These are phyloP conservation scores for Camponotus pennsylvanicus DNA, from an alignment of 1,140 invertebrate genomes.

Conservation along the genomic window DNA sequence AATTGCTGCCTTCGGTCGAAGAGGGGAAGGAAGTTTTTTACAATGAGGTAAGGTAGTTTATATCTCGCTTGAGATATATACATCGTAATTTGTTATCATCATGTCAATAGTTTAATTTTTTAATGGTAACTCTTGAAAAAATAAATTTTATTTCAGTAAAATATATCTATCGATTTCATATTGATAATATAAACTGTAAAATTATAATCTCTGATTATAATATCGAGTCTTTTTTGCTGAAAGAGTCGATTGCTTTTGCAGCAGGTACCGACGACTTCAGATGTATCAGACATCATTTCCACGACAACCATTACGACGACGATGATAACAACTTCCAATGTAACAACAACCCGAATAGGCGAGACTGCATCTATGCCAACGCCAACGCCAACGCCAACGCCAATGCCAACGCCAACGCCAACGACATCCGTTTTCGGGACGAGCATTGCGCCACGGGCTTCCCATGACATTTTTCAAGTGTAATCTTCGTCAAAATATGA, in stretches of 20 bases:
- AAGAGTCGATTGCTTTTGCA: slow-evolving; percentile 43
- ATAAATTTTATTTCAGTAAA: background rate
- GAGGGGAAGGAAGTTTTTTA: slow-evolving; percentile 89
- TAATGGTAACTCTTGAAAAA: background rate
- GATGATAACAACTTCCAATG: slow-evolving; percentile 73
- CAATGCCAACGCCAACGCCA: slow-evolving; percentile 72
- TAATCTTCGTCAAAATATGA: slow-evolving; percentile 55
- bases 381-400: slow-evolving; percentile 73
- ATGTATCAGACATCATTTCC: slow-evolving; percentile 63
- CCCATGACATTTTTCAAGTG: slow-evolving; percentile 80
- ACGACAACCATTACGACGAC: slow-evolving; percentile 61
- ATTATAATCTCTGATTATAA: background rate
- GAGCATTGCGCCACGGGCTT: slow-evolving; percentile 78
- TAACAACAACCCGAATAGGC: slow-evolving; percentile 52
- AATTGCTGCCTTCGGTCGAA: slow-evolving; percentile 91
- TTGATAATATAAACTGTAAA: background rate
- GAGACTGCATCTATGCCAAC: slow-evolving; percentile 71
- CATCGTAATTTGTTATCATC: background rate
- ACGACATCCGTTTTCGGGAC: slow-evolving; percentile 80
- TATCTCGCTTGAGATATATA: background rate
- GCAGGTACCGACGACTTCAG: slow-evolving; percentile 81
- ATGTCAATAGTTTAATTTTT: background rate
- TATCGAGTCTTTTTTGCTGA: background rate
- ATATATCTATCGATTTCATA: background rate
- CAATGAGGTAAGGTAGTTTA: slow-evolving; percentile 78